Evolutionary conservation across 1,140 invertebrate genomes (phyloP), one percentile per base, ranked within the genome.

Genomic region (Vanessa atalanta): DNA sequence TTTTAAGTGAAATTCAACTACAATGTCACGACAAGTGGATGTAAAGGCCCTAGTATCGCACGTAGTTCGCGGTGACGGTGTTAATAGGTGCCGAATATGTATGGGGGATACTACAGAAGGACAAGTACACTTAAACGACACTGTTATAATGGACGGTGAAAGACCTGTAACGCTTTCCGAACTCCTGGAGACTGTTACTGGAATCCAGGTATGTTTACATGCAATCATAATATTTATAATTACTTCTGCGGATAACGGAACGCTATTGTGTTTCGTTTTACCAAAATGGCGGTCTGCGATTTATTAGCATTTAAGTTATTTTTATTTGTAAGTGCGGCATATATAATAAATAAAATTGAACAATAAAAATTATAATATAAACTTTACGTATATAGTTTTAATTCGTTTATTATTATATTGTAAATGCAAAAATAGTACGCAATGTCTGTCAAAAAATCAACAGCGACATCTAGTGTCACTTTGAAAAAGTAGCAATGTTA

Each of bases 81-180:
- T 76, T 47, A 81, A 91, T 64, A 90, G 83, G 83, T 92, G 89
- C 66, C 77, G 90, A 77, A 91, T 92, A 72, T 92, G 90, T 68
- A 90, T 92, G 88, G 89, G 90, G 12, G 88, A 89, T 67, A 92
- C 90, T 7, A 75, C 84, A 3, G 88, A 92, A 60, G 90, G 90
- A 14, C 88, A 88, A 76, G 88, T 92, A 14, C 84, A 83, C 70
- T 83, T 92, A 20, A 84, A 82, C 57, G 90, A 92, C 68, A 91
- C 90, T 2, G 89, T 92, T n/a, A 88, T 91, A 84, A 86, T 85
- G 83, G 87, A 90, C 26, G 88, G 83, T 23, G 88, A 90, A 20
- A 88, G 85, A 72, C 75, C 88, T 48, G 81, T 91, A 23, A 88
- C 89, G 1, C 76, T 93, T 4, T 82, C 88, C 12, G 89, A 93